Percentiles rank a stretch among this genome's conserved stretches.
phyloP scores from a whole-genome alignment of 1,140 invertebrate species.

The Proales similis region DNA sequence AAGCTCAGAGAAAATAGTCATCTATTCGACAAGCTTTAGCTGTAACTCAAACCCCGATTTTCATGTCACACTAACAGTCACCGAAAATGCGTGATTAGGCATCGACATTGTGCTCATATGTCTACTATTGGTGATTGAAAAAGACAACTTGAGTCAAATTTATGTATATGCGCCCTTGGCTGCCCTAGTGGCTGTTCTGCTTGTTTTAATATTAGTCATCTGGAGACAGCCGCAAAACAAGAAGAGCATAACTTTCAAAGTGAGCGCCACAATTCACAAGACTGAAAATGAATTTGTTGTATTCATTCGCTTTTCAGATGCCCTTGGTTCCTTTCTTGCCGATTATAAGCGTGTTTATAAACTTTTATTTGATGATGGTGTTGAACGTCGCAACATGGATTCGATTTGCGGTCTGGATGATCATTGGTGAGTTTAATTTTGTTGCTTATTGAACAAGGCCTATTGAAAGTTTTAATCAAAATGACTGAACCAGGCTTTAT shows the following conservation, averaged over 20 bases:
- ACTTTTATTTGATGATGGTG: conserved; percentile 79
- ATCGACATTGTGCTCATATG: conserved; percentile 35
- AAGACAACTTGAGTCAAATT: conserved; percentile 5
- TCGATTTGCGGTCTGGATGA: conserved; percentile 77
- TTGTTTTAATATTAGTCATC: conserved; percentile 21
- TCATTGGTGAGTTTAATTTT: conserved; percentile 49
- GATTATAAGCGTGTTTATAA: conserved; percentile 71
- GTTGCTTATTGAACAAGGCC: neutral
- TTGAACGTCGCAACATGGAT: conserved; percentile 74
- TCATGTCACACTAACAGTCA: too few species aligned
- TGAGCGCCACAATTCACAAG: neutral
- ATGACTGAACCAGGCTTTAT: conserved; percentile 69
- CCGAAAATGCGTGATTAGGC: too few species aligned
- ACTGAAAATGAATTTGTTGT: conserved; percentile 26
- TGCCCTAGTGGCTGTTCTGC: neutral
- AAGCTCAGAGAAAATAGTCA: too few species aligned
- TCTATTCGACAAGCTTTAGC: too few species aligned
- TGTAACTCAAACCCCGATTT: too few species aligned
- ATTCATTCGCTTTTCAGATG: conserved; percentile 56
- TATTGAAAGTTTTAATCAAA: neutral
- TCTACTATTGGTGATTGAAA: neutral
- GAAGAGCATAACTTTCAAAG: conserved; percentile 31
- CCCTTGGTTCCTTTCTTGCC: conserved; percentile 77
- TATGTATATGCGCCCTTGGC: neutral
- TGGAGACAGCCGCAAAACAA: conserved; percentile 32